phyloP scores from a whole-genome alignment of 2,888 invertebrate genomes.

The Agelastica alni region DNA sequence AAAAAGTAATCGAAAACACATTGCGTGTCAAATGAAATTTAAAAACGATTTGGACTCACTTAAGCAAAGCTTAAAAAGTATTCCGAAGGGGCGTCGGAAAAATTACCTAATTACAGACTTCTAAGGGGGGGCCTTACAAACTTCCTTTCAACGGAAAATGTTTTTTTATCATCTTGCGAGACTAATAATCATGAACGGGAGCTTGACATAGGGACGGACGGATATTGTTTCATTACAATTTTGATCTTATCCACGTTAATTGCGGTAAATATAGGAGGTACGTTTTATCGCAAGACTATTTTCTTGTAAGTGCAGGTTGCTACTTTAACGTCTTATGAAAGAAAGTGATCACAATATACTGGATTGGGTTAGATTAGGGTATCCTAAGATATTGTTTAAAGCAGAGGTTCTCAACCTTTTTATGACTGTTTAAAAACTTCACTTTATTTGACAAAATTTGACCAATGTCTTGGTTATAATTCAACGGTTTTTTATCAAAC shows the following conservation, averaged over 20 bases:
- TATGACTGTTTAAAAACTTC: too few species aligned
- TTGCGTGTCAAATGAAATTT: conserved; percentile 34
- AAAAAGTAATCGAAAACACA: too few species aligned
- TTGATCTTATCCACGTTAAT: neutral
- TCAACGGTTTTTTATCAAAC: too few species aligned
- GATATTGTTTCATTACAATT: conserved; percentile 16
- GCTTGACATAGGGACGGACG: conserved; percentile 8
- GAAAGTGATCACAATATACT: too few species aligned
- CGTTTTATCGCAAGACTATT: too few species aligned
- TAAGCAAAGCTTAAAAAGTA: conserved; percentile 11
- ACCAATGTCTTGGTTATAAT: too few species aligned
- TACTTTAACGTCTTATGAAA: too few species aligned
- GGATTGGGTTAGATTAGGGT: too few species aligned
- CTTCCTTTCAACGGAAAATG: conserved; percentile 20
- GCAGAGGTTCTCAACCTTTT: too few species aligned
- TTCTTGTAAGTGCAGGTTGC: too few species aligned
- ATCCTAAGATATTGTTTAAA: too few species aligned
- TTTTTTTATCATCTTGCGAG: conserved; percentile 15
- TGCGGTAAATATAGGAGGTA: neutral
- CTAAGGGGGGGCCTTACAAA: conserved; percentile 10
- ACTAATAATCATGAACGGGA: conserved; percentile 10
- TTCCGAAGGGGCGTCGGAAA: conserved; percentile 14
- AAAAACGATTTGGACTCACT: conserved; percentile 31
- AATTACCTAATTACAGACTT: conserved; percentile 29
- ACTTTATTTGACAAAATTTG: too few species aligned